A percentile compares a stretch with the other conserved stretches of the same genome.
phyloP scores from a whole-genome alignment of 2,113 vertebrate genomes.

The Platanista minor region DNA sequence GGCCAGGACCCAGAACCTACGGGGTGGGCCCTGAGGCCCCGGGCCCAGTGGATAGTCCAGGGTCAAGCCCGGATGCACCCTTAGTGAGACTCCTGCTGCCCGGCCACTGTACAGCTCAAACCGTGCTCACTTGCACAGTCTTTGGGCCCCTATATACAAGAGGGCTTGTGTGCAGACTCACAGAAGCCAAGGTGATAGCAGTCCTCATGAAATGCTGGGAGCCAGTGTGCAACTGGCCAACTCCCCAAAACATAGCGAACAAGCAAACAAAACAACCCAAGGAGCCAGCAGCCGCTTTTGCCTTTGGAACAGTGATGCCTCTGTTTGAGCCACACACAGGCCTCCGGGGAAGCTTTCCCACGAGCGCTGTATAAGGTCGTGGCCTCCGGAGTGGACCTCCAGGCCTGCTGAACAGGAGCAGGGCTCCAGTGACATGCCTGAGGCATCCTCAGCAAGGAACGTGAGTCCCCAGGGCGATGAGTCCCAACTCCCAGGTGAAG shows the following conservation, averaged over 20 bases:
- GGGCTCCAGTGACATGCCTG: not conserved
- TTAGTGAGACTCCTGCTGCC: not conserved
- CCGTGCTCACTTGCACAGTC: rapidly evolving
- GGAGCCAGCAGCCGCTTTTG: not conserved
- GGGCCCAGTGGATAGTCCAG: not conserved
- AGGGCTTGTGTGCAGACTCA: not conserved
- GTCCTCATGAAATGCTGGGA: not conserved
- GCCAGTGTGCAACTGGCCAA: not conserved
- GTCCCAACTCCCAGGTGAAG: not conserved
- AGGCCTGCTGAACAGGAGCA: rapidly evolving
- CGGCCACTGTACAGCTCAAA: not conserved
- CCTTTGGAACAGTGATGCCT: not conserved
- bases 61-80: not conserved
- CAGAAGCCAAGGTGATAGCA: rapidly evolving
- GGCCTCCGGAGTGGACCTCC: not conserved
- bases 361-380: rapidly evolving
- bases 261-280: not conserved
- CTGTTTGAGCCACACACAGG: not conserved
- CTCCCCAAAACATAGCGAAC: no score
- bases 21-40: not conserved
- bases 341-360: not conserved
- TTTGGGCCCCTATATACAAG: not conserved
- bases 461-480: rapidly evolving
- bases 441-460: not conserved
- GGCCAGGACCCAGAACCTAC: rapidly evolving